Conservation (phyloP, 53 echinoderm and acorn worm genomes). For the Echinometra lucunter region DNA sequence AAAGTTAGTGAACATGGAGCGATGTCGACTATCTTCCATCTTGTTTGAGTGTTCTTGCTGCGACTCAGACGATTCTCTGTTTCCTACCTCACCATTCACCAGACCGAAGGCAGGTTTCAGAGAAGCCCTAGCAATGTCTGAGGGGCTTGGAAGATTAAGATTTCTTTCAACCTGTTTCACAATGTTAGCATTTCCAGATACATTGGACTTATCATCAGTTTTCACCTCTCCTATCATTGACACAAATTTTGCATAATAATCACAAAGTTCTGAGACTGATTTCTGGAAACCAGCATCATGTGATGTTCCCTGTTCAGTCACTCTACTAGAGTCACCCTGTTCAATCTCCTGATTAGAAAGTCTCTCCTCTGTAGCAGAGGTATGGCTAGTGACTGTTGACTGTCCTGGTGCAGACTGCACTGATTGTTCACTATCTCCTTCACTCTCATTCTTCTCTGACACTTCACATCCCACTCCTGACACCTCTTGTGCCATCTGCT, state of each 20-base stretch:
- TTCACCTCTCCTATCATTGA: not conserved
- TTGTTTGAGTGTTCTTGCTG: not conserved
- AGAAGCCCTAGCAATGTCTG: conserved; percentile 11
- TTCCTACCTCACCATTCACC: not conserved
- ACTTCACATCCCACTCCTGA: conserved; percentile 46
- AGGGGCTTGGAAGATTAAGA: conserved; percentile 22
- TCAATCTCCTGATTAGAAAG: not conserved
- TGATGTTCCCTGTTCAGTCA: not conserved
- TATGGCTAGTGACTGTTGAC: not conserved
- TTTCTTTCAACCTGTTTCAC: not conserved
- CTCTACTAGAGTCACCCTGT: not conserved
- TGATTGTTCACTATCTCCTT: conserved; percentile 24
- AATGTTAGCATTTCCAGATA: no score
- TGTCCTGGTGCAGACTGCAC: conserved; percentile 22
- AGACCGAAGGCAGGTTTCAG: not conserved
- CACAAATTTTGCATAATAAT: not conserved
- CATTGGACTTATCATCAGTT: not conserved
- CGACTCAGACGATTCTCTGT: not conserved
- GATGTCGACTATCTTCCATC: not conserved
- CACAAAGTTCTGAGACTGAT: not conserved
- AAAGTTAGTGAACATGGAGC: not conserved
- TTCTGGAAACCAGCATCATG: not conserved
- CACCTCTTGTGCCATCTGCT: not conserved
- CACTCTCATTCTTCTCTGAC: not conserved
- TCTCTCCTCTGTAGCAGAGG: not conserved